Evolutionary conservation across 2,797 vertebrate genomes (phyloP).

Genomic region (Limosa lapponica): DNA sequence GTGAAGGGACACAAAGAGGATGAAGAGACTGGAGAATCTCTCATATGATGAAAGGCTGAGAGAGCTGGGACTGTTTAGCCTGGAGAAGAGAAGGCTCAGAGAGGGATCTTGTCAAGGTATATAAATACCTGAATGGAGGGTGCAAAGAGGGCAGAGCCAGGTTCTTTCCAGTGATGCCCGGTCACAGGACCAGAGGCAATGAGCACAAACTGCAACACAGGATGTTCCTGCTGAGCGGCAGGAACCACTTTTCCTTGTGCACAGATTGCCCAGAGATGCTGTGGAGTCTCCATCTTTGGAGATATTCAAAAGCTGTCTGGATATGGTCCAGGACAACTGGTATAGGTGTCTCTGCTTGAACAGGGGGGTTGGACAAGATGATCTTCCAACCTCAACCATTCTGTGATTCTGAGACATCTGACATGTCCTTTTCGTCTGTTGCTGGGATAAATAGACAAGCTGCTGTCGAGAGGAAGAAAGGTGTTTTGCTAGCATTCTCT

Average conservation of each 20-base stretch:
- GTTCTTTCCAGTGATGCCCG: too few species aligned
- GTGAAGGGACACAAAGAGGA: neutral
- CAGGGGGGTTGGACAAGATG: neutral
- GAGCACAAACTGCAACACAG: neutral
- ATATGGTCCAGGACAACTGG: neutral
- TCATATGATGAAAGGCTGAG: neutral
- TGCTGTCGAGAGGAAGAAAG: neutral
- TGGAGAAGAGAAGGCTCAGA: accelerated
- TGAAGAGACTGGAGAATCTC: neutral
- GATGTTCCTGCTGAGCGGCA: neutral
- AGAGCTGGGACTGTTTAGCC: neutral
- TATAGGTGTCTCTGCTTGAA: neutral
- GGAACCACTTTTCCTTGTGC: neutral
- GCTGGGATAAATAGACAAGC: neutral
- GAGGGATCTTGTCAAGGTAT: neutral
- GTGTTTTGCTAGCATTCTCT: neutral
- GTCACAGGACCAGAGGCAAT: too few species aligned
- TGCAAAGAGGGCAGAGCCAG: too few species aligned
- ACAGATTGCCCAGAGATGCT: neutral
- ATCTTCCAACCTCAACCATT: neutral
- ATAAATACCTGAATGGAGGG: neutral
- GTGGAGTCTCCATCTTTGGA: neutral
- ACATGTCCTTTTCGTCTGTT: neutral
- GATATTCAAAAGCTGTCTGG: neutral
- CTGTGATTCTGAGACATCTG: neutral